phyloP scores from a whole-genome alignment of 2,113 vertebrate species.

The Craseonycteris thonglongyai region DNA sequence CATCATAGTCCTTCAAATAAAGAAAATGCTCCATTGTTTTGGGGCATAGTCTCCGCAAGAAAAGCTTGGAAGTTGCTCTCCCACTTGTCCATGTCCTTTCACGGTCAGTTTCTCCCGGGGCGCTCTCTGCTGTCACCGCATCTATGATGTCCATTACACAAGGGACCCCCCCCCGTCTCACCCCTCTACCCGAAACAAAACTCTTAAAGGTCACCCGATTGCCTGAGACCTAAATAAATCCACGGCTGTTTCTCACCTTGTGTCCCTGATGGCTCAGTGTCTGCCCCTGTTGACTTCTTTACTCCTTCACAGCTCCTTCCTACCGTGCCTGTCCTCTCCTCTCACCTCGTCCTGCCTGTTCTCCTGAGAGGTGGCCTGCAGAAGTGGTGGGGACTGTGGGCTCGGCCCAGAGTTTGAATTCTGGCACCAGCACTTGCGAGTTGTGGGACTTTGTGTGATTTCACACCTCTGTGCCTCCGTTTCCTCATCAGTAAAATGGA shows the following conservation, averaged over 20 bases:
- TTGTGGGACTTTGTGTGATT: not conserved
- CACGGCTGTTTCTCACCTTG: conserved; percentile 40
- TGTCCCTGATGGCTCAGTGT: conserved; percentile 49
- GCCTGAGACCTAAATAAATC: conserved; percentile 8
- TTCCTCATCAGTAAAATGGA: not conserved
- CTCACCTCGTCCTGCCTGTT: not conserved
- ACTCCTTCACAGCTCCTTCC: not conserved
- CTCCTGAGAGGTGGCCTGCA: not conserved
- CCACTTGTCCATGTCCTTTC: not conserved
- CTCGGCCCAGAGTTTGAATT: not conserved
- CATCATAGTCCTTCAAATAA: not conserved
- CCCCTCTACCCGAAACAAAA: not conserved
- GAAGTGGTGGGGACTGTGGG: not conserved
- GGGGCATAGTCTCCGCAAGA: not conserved
- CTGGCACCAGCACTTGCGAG: not conserved
- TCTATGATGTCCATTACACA: not conserved
- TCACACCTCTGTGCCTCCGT: not conserved
- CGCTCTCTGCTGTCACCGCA: not conserved
- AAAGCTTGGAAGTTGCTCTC: not conserved
- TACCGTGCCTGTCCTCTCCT: not conserved
- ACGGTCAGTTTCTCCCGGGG: not conserved
- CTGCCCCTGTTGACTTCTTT: conserved; percentile 6
- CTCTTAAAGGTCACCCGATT: conserved; percentile 34
- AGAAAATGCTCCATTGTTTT: not conserved
- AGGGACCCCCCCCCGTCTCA: not conserved